Base-by-base conservation (phyloP, 2,888 invertebrate species). In the Saturnia japonica region DNA sequence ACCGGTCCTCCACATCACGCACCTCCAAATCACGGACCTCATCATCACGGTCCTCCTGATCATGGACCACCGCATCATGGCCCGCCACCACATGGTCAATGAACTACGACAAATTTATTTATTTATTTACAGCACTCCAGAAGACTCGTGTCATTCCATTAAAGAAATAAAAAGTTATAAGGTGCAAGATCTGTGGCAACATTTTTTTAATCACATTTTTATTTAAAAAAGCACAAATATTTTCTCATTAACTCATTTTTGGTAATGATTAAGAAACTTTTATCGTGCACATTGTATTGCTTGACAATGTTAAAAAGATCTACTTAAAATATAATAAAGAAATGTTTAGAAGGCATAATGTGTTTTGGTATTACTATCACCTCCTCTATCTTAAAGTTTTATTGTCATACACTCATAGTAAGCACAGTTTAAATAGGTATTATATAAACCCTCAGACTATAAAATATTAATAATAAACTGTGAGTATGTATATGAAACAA, bases 1-100 rank as follows among this genome's bases (percentile, higher is more conserved):
- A 73, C 71, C 60, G 77, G 77, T 0, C 76, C 76, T 22, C 73
- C 74, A 1, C 76, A 74, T 45, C 74, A 76, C 40, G 75, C 76
- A 0, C 76, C 76, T 8, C 74, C 71, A 16, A 34, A 62, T 19
- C 62, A 62, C 1, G 70, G 72, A 6, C 70, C 71, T 28, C 72
- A 19, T 19, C 62, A 64, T 8, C 62, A 40, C 19, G 62, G 62
- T 7, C 62, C 62, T 16, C 34, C 62, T n/a, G 34, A 28, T 6
- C 62, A 62, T 12, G 62, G 62, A 19, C 62, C 28, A 3, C 60
- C 60, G 9, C 60, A 60, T 9, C 60, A 60, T 4, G 62, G 62
- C 19, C 62, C 62, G 12, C 34, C 62, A 57, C 57, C 11, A 1
- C 25, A 12, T 40, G 64, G 40, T 64, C 40, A 40, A 16, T 64